Percentiles rank a stretch among this genome's conserved stretches.
phyloP scores from a whole-genome alignment of 2,888 invertebrate species.

The Tenodera sinensis region DNA sequence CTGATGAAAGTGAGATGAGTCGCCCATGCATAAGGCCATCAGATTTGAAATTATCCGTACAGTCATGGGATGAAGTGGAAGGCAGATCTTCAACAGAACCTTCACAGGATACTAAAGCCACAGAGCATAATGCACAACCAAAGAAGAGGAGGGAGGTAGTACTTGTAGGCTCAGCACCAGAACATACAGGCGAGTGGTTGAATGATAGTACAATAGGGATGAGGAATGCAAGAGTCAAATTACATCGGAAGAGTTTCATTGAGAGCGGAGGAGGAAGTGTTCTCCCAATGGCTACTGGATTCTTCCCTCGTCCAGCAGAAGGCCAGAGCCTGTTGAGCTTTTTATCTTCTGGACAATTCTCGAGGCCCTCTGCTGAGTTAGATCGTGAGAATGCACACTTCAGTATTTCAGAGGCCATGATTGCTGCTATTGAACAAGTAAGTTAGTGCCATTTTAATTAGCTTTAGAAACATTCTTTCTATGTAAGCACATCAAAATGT shows the following conservation, averaged over 20 bases:
- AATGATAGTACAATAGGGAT: conserved; percentile 38
- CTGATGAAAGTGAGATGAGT: background rate
- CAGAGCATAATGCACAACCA: background rate
- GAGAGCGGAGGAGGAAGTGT: conserved; percentile 58
- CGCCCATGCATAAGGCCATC: conserved; percentile 22
- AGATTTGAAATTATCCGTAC: conserved; percentile 24
- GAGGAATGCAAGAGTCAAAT: conserved; percentile 48
- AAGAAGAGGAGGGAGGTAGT: conserved; percentile 7
- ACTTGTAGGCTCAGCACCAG: conserved; percentile 30
- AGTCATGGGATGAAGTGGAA: conserved; percentile 22
- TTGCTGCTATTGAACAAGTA: conserved; percentile 72
- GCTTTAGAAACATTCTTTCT: background rate
- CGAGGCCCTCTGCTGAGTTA: conserved; percentile 68
- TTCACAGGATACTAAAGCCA: background rate
- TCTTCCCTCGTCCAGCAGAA: conserved; percentile 58
- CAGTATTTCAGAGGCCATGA: conserved; percentile 77
- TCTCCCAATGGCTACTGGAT: conserved; percentile 57
- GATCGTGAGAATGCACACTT: conserved; percentile 86
- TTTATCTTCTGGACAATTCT: conserved; percentile 66
- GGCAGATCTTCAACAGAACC: background rate
- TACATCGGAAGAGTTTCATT: conserved; percentile 55
- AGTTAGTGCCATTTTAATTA: background rate
- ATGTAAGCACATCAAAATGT: no score
- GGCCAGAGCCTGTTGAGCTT: conserved; percentile 72
- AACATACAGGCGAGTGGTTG: conserved; percentile 23